Base-by-base conservation (phyloP, 2,888 invertebrate genomes). In the Amphipyra berbera region DNA sequence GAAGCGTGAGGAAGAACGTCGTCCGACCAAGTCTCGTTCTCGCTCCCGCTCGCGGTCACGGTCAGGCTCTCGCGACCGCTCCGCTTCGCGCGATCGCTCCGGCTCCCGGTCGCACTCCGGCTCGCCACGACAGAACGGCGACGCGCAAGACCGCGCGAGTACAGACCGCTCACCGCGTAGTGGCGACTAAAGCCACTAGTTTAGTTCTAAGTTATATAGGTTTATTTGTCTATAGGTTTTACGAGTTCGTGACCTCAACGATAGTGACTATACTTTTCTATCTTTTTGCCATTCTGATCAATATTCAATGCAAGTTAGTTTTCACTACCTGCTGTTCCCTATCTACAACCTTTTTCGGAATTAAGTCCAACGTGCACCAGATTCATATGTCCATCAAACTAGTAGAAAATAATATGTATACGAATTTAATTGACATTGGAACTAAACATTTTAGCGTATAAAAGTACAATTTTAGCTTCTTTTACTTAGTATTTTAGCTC, bases 81-180 rank as follows among this genome's bases (percentile, higher is more conserved):
- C 87, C 9, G 81, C 41, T 1, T 89, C 89, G 14, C 88, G 84
- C 50, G 89, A 87, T 37, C 87, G 88, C 33, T 90, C 89, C 46
- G 82, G 73, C 6, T 91, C 90, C 1, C 82, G 86, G 10, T 89
- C 90, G 4, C 86, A 88, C 38, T 92, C 91, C 10, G 83, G 68
- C 1, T 93, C 94, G 9, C 94, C 94, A 35, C 85, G 90, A 5
- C 93, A 91, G 55, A 95, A 95, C 77, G 94, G 94, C 42, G 88
- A 89, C 79, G 82, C 78, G 0, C 82, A 86, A 48, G 90, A 89
- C 49, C 87, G 91, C 61, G 82, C 76, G 38, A 91, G 91, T 67
- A 81, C 84, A 15, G 92, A 94, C 27, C 92, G 93, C 78, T 94
- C 94, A 14, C 94, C 94, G 0, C 90, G 93, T 61, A 94, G 94